Conservation (phyloP, 1,140 invertebrate genomes). For the Drosophila dunni region DNA sequence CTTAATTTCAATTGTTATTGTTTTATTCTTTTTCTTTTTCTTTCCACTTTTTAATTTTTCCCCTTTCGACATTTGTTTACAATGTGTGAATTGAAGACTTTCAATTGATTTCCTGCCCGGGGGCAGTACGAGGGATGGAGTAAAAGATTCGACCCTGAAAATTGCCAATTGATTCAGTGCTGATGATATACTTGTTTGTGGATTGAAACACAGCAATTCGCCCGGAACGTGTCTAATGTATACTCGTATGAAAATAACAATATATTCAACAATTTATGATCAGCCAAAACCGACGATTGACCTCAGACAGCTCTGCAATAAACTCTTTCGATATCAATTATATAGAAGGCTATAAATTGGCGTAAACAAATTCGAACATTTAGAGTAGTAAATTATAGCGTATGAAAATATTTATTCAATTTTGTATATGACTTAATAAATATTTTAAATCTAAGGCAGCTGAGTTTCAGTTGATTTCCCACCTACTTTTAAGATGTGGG, state of each 20-base stretch:
- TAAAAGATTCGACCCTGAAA: constrained; percentile 27
- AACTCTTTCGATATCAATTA: neutral
- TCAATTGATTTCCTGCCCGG: constrained; percentile 29
- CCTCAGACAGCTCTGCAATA: neutral
- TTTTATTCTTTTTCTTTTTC: constrained; percentile 7
- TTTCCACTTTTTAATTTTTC: constrained; percentile 3
- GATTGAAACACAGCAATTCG: neutral
- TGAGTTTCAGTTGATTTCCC: neutral
- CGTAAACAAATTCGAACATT: too few relatives aligned
- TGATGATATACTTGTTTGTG: constrained; percentile 1
- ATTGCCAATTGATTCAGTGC: constrained; percentile 1
- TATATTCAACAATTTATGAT: constrained; percentile 7
- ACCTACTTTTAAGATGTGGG: neutral
- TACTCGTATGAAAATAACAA: neutral
- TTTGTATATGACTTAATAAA: too few relatives aligned
- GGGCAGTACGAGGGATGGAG: neutral
- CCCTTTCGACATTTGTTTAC: constrained; percentile 19
- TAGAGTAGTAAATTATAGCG: too few relatives aligned
- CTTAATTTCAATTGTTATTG: constrained; percentile 25
- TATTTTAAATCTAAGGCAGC: too few relatives aligned
- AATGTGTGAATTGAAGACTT: constrained; percentile 33
- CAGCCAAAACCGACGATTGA: constrained; percentile 16
- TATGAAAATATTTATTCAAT: too few relatives aligned
- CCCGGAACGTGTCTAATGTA: constrained; percentile 5
- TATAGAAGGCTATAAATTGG: too few relatives aligned